Percentiles rank a stretch among this genome's conserved stretches.
These are phyloP conservation scores for Phoenicopterus ruber DNA, from an alignment of 2,113 vertebrate genomes.

Conservation along the genomic window DNA sequence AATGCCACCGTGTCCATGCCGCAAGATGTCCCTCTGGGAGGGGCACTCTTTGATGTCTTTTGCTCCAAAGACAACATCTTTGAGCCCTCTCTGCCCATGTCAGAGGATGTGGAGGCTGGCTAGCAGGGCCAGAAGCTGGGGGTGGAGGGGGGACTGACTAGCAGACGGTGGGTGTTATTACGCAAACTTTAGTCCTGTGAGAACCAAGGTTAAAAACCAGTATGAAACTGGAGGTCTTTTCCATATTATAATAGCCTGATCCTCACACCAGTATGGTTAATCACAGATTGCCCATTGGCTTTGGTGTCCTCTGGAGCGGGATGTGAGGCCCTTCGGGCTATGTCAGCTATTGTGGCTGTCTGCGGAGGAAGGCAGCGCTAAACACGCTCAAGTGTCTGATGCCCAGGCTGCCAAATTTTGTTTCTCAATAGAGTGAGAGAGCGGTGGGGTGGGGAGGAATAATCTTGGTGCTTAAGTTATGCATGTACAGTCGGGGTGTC, in stretches of 20 bases:
- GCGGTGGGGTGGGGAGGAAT: background rate
- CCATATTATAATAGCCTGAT: background rate
- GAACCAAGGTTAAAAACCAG: accelerated
- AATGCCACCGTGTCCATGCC: accelerated
- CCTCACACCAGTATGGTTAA: background rate
- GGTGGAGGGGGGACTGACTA: background rate
- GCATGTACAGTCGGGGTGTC: background rate
- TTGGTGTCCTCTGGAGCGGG: background rate
- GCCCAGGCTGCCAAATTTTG: background rate
- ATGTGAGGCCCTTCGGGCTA: background rate
- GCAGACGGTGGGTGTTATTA: background rate
- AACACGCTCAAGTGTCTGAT: background rate
- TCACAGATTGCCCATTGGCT: background rate
- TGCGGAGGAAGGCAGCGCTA: background rate
- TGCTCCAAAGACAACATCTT: background rate
- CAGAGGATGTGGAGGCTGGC: background rate
- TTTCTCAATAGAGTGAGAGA: background rate
- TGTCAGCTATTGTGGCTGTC: accelerated
- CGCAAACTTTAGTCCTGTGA: background rate
- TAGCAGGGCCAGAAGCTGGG: background rate
- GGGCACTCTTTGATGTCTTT: background rate
- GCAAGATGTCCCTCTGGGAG: background rate
- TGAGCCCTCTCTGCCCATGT: background rate
- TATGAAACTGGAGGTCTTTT: background rate
- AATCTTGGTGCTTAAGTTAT: background rate